phyloP scores from a whole-genome alignment of 2,797 vertebrate species.

The Knipowitschia caucasica region DNA sequence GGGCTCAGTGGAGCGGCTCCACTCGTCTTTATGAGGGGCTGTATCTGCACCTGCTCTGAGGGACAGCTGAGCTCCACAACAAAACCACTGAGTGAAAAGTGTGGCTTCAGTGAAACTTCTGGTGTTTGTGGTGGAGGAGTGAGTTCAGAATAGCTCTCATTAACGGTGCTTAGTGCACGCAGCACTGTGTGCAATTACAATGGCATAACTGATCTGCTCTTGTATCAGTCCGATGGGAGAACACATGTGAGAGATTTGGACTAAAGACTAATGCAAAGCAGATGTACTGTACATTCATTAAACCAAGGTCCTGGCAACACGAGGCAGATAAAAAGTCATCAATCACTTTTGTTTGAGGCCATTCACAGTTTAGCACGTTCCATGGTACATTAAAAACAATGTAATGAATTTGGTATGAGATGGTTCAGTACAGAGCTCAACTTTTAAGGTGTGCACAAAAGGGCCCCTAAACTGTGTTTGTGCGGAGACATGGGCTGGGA shows the following conservation, averaged over 20 bases:
- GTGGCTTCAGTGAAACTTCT: conserved; percentile 15
- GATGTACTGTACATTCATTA: conserved; percentile 73
- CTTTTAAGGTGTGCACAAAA: too few relatives aligned
- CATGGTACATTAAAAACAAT: too few relatives aligned
- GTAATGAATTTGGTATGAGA: too few relatives aligned
- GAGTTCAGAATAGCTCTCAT: conserved; percentile 63
- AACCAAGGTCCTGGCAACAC: conserved; percentile 56
- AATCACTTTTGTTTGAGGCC: conserved; percentile 44
- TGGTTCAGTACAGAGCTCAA: too few relatives aligned
- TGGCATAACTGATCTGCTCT: conserved; percentile 77
- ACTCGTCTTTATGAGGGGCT: conserved; percentile 62
- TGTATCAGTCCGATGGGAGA: conserved; percentile 76
- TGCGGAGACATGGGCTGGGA: too few relatives aligned
- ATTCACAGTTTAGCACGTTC: too few relatives aligned
- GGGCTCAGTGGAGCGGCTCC: conserved; percentile 63
- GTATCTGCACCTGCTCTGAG: conserved; percentile 72
- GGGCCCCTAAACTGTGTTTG: too few relatives aligned
- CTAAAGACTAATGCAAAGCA: conserved; percentile 72
- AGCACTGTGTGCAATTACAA: conserved; percentile 72
- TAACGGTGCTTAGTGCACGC: conserved; percentile 69
- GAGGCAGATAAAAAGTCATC: conserved; percentile 69
- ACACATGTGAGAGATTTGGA: conserved; percentile 79
- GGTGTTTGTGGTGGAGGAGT: conserved; percentile 47
- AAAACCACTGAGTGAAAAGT: conserved; percentile 23
- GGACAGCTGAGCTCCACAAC: conserved; percentile 61